phyloP scores from a whole-genome alignment of 2,797 vertebrate species.

The Numenius phaeopus region DNA sequence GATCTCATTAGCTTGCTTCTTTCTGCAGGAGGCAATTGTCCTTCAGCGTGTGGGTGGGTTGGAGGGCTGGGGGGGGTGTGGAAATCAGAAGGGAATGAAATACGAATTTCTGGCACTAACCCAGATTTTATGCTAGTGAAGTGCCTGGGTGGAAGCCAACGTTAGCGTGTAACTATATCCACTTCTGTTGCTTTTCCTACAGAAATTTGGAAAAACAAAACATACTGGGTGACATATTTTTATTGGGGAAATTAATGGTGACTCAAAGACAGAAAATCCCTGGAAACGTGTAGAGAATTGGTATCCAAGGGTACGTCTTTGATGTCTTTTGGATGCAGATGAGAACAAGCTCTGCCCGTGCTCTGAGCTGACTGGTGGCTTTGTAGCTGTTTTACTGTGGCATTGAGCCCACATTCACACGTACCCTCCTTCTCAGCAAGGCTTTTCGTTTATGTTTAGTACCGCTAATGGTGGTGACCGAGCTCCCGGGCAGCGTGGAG shows the following conservation, averaged over 20 bases:
- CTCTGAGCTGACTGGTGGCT: neutral
- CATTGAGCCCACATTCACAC: neutral
- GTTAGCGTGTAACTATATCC: neutral
- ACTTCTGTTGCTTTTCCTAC: neutral
- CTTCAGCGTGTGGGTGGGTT: neutral
- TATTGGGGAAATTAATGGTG: neutral
- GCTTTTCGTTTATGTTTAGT: neutral
- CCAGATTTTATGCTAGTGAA: slow-evolving; percentile 23
- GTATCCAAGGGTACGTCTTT: neutral
- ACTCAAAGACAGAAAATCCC: neutral
- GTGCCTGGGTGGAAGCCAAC: slow-evolving; percentile 31
- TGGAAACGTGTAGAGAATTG: neutral
- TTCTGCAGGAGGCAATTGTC: slow-evolving; percentile 39
- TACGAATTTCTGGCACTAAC: neutral
- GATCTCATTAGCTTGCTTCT: slow-evolving; percentile 6
- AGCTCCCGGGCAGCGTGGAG: neutral
- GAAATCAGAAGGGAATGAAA: slow-evolving; percentile 23
- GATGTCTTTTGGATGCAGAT: neutral
- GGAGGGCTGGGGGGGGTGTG: neutral
- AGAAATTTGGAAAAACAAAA: slow-evolving; percentile 6
- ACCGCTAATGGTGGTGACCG: slow-evolving; percentile 1
- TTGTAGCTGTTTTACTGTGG: neutral
- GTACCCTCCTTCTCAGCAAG: slow-evolving; percentile 16
- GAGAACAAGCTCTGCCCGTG: neutral
- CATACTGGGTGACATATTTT: neutral